Evolutionary conservation across 2,113 vertebrate species (phyloP).

Genomic region (human (Homo sapiens)): DNA sequence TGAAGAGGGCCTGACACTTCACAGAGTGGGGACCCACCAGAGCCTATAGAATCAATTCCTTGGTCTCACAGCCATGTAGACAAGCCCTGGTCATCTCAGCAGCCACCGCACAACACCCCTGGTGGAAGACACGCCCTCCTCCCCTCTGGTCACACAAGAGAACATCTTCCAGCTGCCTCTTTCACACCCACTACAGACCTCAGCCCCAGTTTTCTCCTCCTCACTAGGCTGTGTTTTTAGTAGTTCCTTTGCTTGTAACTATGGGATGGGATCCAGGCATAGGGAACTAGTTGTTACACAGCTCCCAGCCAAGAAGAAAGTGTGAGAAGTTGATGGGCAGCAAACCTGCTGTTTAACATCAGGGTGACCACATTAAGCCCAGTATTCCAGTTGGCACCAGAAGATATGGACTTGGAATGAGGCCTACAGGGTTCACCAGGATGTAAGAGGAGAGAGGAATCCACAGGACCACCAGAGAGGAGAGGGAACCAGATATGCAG

Average conservation of each 20-base stretch:
- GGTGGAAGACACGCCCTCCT: neutral
- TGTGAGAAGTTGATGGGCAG: neutral
- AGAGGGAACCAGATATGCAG: neutral
- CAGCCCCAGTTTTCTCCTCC: too few relatives aligned
- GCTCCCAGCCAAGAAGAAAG: neutral
- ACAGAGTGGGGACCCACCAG: neutral
- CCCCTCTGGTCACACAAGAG: neutral
- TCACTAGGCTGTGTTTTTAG: neutral
- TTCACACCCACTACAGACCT: neutral
- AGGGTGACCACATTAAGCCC: neutral
- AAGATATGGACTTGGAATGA: neutral
- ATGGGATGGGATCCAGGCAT: accelerated
- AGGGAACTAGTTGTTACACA: neutral
- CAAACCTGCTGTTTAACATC: neutral
- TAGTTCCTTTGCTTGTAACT: neutral
- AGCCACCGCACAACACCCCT: accelerated
- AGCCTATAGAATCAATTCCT: neutral
- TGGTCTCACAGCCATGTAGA: neutral
- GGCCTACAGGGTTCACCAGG: too few relatives aligned
- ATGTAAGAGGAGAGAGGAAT: neutral
- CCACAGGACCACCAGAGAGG: neutral
- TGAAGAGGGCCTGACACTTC: slow-evolving; percentile 53
- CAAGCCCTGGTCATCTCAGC: neutral
- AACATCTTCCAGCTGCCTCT: neutral
- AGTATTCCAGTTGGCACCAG: neutral